Percentiles rank a stretch among this genome's conserved stretches.
Conservation (phyloP, 2,888 invertebrate genomes). For the Coleophora deauratella region DNA sequence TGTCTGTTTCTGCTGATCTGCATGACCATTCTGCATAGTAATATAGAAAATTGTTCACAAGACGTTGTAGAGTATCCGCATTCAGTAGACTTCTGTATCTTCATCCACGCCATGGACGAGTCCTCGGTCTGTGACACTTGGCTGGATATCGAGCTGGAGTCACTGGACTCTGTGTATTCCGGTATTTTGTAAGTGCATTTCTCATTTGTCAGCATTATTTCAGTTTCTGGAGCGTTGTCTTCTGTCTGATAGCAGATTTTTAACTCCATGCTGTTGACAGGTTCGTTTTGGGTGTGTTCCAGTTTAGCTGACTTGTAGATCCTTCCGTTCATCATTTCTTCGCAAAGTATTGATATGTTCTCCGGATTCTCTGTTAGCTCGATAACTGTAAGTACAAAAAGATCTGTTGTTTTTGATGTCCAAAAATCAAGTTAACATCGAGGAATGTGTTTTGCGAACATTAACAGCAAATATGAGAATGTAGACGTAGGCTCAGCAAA, state of each 20-base stretch:
- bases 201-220: slow-evolving; percentile 52
- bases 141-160: slow-evolving; percentile 51
- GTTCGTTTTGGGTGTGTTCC: slow-evolving; percentile 27
- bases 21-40: slow-evolving; percentile 74
- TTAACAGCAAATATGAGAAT: no score
- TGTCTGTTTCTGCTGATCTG: slow-evolving; percentile 75
- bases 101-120: slow-evolving; percentile 66
- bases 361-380: slow-evolving; percentile 75
- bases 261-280: slow-evolving; percentile 42
- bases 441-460: no score
- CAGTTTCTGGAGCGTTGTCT: slow-evolving; percentile 46
- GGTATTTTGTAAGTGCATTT: slow-evolving; percentile 58
- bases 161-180: slow-evolving; percentile 41
- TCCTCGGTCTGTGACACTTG: slow-evolving; percentile 44
- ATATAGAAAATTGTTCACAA: slow-evolving; percentile 73
- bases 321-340: slow-evolving; percentile 76
- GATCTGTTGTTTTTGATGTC: neutral
- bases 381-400: slow-evolving; percentile 67
- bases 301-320: slow-evolving; percentile 50
- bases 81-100: slow-evolving; percentile 62
- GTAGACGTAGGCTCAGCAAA: no score
- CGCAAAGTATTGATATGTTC: slow-evolving; percentile 61
- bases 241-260: slow-evolving; percentile 56
- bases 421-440: no score
- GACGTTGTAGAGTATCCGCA: slow-evolving; percentile 66